These are phyloP conservation scores for Lagothrix lagotricha DNA, from an alignment of 2,797 vertebrate genomes.

Conservation along the genomic window DNA sequence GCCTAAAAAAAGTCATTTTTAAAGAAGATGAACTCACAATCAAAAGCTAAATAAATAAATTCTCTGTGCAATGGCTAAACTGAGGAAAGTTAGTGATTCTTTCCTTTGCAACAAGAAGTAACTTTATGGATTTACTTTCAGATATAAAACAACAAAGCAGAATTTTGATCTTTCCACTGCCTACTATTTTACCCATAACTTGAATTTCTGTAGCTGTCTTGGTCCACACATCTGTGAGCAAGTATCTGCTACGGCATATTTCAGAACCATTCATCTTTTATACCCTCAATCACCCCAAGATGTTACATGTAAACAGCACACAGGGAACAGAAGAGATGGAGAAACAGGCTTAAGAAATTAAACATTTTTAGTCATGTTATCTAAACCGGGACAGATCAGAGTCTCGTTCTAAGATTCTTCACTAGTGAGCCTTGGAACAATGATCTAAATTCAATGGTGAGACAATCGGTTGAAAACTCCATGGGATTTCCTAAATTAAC, in stretches of 20 bases:
- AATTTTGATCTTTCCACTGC: neutral
- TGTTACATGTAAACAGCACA: neutral
- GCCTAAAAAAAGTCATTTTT: neutral
- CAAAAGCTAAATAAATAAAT: neutral
- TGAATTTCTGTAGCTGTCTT: neutral
- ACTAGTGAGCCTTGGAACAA: neutral
- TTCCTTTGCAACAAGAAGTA: neutral
- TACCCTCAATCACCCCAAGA: neutral
- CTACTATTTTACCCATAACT: neutral
- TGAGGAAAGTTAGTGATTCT: neutral
- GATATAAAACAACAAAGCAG: constrained; percentile 15
- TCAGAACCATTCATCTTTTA: neutral
- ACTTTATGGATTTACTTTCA: neutral
- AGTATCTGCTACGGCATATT: neutral
- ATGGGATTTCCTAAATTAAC: constrained; percentile 88
- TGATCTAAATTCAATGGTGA: constrained; percentile 24
- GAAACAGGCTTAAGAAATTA: neutral
- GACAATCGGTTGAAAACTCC: constrained; percentile 72
- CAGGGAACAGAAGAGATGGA: neutral
- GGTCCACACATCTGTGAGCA: neutral
- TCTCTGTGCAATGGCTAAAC: neutral
- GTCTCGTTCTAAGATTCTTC: neutral
- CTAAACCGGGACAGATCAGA: neutral
- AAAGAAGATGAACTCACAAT: neutral
- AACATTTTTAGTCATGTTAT: neutral